Evolutionary conservation across 2,797 vertebrate species (phyloP).

Genomic region (Coregonus sp.): DNA sequence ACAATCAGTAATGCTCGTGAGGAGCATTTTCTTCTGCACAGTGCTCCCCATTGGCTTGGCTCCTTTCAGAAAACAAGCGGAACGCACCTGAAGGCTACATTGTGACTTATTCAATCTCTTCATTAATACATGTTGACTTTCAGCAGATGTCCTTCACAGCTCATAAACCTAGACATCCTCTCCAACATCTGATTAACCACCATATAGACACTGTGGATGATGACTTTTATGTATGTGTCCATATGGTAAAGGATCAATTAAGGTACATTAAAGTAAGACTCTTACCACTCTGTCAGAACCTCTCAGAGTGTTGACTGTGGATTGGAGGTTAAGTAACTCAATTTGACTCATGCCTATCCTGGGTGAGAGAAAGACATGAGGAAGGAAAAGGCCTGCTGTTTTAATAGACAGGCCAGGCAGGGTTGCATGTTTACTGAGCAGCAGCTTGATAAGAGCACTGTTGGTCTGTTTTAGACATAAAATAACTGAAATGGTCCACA

Average conservation of each 20-base stretch:
- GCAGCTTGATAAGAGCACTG: background rate
- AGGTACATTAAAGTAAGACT: background rate
- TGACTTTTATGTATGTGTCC: background rate
- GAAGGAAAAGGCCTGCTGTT: background rate
- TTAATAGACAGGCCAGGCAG: background rate
- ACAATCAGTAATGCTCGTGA: background rate
- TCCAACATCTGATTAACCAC: background rate
- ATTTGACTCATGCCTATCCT: background rate
- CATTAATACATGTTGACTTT: constrained; percentile 34
- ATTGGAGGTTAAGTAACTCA: background rate
- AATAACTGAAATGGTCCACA: background rate
- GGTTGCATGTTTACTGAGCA: too few species aligned
- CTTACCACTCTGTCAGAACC: background rate
- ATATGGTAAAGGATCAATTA: background rate
- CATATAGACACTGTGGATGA: background rate
- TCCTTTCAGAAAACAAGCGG: constrained; percentile 9
- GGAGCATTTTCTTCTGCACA: background rate
- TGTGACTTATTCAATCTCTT: constrained; percentile 25
- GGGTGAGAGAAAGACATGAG: background rate
- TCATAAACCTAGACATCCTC: constrained; percentile 25
- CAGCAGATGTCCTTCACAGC: constrained; percentile 35
- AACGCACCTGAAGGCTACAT: constrained; percentile 29
- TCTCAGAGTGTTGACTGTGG: background rate
- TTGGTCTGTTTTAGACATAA: background rate
- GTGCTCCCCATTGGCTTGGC: background rate